A percentile compares a stretch with the other conserved stretches of the same genome.
Conservation (phyloP, 2,888 invertebrate genomes). For the Agapostemon virescens region DNA sequence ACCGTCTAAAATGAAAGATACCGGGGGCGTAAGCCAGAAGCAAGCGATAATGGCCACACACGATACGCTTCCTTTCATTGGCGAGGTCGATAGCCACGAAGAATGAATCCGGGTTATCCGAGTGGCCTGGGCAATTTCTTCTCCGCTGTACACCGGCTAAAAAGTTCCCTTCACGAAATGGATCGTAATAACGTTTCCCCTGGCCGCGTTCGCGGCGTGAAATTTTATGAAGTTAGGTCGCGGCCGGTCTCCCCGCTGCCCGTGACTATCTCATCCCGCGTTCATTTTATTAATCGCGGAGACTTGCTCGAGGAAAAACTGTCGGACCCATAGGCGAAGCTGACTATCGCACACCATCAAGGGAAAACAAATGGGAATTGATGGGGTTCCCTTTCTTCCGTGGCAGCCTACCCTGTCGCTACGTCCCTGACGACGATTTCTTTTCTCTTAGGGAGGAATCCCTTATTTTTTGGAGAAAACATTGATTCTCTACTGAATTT, state of each 20-base stretch:
- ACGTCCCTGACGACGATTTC: too few relatives aligned
- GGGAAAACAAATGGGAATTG: constrained; percentile 14
- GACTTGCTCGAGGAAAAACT: not conserved
- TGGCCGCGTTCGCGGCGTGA: not conserved
- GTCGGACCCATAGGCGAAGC: not conserved
- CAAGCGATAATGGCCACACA: constrained; percentile 20
- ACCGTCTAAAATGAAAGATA: not conserved
- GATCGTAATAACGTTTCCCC: constrained; percentile 21
- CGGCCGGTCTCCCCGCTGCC: not conserved
- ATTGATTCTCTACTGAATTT: not conserved
- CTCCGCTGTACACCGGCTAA: constrained; percentile 3
- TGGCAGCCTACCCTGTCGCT: not conserved
- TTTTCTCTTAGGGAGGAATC: not conserved
- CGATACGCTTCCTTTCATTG: constrained; percentile 36
- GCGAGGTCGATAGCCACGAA: constrained; percentile 29
- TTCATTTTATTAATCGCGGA: constrained; percentile 32
- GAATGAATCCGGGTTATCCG: constrained; percentile 33
- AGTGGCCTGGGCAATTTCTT: constrained; percentile 15
- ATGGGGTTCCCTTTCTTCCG: not conserved
- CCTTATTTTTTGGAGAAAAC: not conserved
- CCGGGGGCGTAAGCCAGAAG: constrained; percentile 6
- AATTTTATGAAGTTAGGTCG: constrained; percentile 28
- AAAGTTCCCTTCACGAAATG: constrained; percentile 27
- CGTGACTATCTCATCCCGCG: constrained; percentile 18
- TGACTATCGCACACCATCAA: constrained; percentile 4